These are phyloP conservation scores for Drosophila rufa DNA, from an alignment of 1,140 invertebrate species.

Conservation along the genomic window DNA sequence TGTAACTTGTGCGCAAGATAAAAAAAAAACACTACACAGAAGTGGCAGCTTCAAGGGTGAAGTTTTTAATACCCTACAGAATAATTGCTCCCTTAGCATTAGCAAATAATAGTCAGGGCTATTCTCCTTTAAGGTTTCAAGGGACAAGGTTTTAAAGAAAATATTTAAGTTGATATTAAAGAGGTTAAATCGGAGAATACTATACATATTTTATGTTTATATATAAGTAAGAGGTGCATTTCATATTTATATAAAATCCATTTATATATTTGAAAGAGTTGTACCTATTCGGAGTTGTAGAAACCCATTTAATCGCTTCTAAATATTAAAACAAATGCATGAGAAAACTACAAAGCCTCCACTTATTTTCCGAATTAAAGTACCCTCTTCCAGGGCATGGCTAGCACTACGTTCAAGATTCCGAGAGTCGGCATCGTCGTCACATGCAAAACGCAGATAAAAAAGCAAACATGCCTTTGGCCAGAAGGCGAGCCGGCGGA, in stretches of 20 bases:
- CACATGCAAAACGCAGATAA: conserved; percentile 80
- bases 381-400: conserved; percentile 4
- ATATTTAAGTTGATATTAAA: no score
- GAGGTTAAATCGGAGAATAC: no score
- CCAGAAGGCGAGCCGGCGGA: conserved; percentile 27
- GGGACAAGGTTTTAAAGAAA: not conserved
- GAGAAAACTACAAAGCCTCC: not conserved
- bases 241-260: no score
- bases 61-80: conserved; percentile 40
- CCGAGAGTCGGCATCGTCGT: conserved; percentile 20
- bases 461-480: conserved; percentile 74
- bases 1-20: conserved; percentile 75
- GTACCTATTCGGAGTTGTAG: no score
- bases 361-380: not conserved
- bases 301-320: no score
- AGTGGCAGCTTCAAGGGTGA: conserved; percentile 34
- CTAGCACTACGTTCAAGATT: conserved; percentile 43
- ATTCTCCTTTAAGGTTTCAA: not conserved
- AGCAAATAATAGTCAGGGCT: not conserved
- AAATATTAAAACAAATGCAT: not conserved
- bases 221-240: not conserved
- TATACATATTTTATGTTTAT: no score
- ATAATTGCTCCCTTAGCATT: conserved; percentile 28
- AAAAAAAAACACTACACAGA: conserved; percentile 38
- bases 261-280: not conserved